Percentiles rank a stretch among this genome's conserved stretches.
These are phyloP conservation scores for Fissipunctia ypsillon DNA, from an alignment of 2,888 invertebrate genomes.

Conservation along the genomic window DNA sequence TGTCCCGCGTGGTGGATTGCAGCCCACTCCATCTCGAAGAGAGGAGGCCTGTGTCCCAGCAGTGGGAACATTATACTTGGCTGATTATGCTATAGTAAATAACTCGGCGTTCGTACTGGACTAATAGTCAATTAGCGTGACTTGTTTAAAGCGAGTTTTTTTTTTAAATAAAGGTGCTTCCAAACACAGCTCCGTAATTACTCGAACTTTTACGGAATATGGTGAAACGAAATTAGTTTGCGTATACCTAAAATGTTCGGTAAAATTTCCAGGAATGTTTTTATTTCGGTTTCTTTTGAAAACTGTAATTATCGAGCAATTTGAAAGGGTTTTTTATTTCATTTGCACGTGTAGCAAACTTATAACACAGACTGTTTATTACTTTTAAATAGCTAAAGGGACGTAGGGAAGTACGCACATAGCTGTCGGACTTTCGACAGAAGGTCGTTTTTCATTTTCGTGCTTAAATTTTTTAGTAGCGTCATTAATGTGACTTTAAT, in stretches of 20 bases:
- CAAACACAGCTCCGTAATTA: constrained; percentile 62
- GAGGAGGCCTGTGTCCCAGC: background rate
- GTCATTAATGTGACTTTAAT: background rate
- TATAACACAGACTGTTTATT: background rate
- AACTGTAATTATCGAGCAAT: constrained; percentile 18
- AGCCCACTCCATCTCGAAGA: no score
- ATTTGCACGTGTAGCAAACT: background rate
- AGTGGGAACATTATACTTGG: background rate
- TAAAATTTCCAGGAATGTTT: constrained; percentile 32
- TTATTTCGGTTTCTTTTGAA: constrained; percentile 22
- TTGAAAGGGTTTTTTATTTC: constrained; percentile 11
- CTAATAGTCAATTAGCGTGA: constrained; percentile 75
- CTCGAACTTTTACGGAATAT: constrained; percentile 58
- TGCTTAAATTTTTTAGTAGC: background rate
- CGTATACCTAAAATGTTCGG: constrained; percentile 37
- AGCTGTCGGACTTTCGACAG: background rate
- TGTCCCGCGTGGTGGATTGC: no score
- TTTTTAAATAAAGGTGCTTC: constrained; percentile 64
- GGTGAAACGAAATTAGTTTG: constrained; percentile 53
- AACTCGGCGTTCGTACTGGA: constrained; percentile 67
- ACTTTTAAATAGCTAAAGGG: constrained; percentile 1
- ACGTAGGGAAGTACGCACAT: background rate
- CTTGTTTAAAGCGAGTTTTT: constrained; percentile 70
- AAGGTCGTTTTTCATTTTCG: background rate
- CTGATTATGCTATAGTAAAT: constrained; percentile 62